Percentiles rank a stretch among this genome's conserved stretches.
These are phyloP conservation scores for Drosophila lacteicornis DNA, from an alignment of 1,140 invertebrate species.

Conservation along the genomic window DNA sequence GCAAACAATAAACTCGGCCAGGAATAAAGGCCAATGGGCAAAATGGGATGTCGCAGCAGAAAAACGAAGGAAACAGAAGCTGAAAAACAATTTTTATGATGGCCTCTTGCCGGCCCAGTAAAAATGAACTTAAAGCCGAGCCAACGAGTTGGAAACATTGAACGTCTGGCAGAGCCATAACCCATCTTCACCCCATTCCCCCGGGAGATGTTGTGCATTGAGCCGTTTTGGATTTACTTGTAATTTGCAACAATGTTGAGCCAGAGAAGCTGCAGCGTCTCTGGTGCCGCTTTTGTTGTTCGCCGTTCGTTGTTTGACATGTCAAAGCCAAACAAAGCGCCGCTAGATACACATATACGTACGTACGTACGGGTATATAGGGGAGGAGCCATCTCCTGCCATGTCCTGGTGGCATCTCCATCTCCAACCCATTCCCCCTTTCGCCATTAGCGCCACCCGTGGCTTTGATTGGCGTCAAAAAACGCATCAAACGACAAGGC, in stretches of 20 bases:
- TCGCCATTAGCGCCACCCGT: conserved; percentile 32
- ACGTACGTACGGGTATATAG: background rate
- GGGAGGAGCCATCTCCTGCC: background rate
- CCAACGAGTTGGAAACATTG: conserved; percentile 73
- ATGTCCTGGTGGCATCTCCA: background rate
- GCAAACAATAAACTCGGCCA: conserved; percentile 71
- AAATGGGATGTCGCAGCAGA: conserved; percentile 27
- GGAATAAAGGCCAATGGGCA: conserved; percentile 61
- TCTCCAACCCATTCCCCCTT: background rate
- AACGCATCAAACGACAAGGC: conserved; percentile 64
- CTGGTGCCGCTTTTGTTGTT: conserved; percentile 45
- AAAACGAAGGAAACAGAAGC: conserved; percentile 21
- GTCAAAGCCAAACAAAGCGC: conserved; percentile 70
- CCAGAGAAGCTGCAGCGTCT: conserved; percentile 41
- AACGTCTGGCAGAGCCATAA: conserved; percentile 63
- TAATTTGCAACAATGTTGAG: conserved; percentile 78
- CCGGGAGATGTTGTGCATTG: conserved; percentile 62
- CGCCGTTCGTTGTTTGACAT: conserved; percentile 62
- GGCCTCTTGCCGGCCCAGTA: conserved; percentile 44
- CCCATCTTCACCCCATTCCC: conserved; percentile 28
- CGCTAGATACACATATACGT: conserved; percentile 20
- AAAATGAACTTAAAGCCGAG: conserved; percentile 74
- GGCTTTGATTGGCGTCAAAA: conserved; percentile 77
- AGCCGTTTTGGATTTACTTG: conserved; percentile 69
- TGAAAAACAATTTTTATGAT: conserved; percentile 66